Conservation (phyloP, 2,797 vertebrate genomes). For the Myioborus melanocephalus region DNA sequence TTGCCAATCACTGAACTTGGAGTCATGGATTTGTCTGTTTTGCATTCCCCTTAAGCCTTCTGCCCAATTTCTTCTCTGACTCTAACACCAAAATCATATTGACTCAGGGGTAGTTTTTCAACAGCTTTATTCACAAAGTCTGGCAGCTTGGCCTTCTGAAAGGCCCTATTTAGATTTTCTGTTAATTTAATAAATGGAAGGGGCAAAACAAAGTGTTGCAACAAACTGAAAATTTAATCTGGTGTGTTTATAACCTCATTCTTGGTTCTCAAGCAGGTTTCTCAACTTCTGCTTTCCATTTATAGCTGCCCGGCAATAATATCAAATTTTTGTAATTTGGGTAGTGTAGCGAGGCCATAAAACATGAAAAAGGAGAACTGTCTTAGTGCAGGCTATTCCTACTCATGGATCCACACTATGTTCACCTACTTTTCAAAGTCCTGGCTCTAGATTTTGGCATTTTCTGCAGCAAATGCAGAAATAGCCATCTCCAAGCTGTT, state of each 20-base stretch:
- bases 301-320: neutral
- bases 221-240: neutral
- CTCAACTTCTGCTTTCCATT: constrained; percentile 31
- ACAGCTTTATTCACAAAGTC: neutral
- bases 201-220: neutral
- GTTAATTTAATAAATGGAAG: neutral
- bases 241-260: neutral
- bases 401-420: neutral
- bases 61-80: neutral
- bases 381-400: neutral
- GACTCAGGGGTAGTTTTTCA: neutral
- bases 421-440: neutral
- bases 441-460: neutral
- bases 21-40: neutral
- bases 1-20: neutral
- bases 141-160: neutral
- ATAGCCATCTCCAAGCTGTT: neutral
- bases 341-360: neutral
- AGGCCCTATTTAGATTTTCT: neutral
- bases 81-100: neutral
- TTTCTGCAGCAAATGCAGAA: neutral
- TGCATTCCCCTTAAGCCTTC: neutral
- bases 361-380: neutral
- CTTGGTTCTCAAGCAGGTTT: neutral
- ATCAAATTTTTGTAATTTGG: neutral